These are phyloP conservation scores for Muscicapa striata DNA, from an alignment of 2,797 vertebrate genomes.

Conservation along the genomic window DNA sequence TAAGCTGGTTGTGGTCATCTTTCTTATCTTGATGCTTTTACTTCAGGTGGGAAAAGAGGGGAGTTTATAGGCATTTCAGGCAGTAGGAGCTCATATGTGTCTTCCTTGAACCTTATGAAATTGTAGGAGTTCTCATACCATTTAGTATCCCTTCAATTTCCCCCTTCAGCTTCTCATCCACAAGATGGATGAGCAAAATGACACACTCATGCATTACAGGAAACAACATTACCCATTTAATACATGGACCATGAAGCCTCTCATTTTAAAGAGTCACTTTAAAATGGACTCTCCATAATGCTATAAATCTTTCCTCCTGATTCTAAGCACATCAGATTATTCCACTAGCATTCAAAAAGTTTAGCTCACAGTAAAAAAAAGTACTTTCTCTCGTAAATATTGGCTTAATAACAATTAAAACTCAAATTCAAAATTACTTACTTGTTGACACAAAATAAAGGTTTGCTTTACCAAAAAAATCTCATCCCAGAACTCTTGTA, in stretches of 20 bases:
- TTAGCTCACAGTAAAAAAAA: not conserved
- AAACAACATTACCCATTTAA: not conserved
- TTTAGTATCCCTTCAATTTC: not conserved
- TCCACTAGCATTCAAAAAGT: not conserved
- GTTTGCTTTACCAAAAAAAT: not conserved
- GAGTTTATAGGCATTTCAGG: not conserved
- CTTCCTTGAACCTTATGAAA: not conserved
- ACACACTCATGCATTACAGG: not conserved
- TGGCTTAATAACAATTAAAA: not conserved
- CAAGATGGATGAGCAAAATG: not conserved
- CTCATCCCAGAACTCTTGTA: not conserved
- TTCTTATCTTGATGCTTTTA: not conserved
- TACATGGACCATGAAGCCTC: not conserved
- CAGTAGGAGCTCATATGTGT: not conserved
- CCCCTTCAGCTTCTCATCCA: not conserved
- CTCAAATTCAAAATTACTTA: not conserved
- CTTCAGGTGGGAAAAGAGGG: not conserved
- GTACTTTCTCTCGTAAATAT: not conserved
- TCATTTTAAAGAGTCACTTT: not conserved
- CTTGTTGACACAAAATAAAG: not conserved
- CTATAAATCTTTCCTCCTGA: not conserved
- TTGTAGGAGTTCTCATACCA: not conserved
- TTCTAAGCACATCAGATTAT: not conserved
- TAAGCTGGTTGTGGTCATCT: not conserved
- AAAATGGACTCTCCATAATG: not conserved